A percentile compares a stretch with the other conserved stretches of the same genome.
phyloP scores from a whole-genome alignment of 2,888 invertebrate species.

The Ophion ventricosus region DNA sequence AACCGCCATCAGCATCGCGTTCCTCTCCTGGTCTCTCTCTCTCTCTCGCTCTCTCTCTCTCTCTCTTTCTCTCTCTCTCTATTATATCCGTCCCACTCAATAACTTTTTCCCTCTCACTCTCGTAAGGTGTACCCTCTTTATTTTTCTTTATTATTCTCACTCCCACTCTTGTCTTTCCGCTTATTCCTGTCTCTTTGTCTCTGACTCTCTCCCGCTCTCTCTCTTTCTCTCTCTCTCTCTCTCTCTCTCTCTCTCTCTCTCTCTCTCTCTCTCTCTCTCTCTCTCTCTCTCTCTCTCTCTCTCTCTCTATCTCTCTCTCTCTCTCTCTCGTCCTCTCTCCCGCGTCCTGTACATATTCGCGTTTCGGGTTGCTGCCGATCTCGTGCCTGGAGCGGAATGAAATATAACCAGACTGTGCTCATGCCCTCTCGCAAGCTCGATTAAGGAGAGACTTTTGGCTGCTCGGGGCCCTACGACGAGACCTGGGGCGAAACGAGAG shows the following conservation, averaged over 20 bases:
- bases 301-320: neutral
- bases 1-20: conserved; percentile 48
- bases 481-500: neutral
- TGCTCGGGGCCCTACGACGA: neutral
- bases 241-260: neutral
- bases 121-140: neutral
- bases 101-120: conserved; percentile 34
- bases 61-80: conserved; percentile 12
- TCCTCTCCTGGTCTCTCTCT: conserved; percentile 43
- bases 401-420: conserved; percentile 41
- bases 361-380: conserved; percentile 26
- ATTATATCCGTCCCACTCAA: neutral
- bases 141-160: conserved; percentile 29
- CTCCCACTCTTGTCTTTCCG: conserved; percentile 20
- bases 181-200: conserved; percentile 12
- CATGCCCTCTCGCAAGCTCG: conserved; percentile 24
- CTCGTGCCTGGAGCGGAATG: conserved; percentile 47
- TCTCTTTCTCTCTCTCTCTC: conserved; percentile 2
- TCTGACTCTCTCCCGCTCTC: neutral
- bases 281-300: conserved; percentile 3
- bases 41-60: neutral
- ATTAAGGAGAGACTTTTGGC: conserved; percentile 24
- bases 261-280: neutral
- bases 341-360: neutral
- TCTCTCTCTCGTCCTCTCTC: neutral